Percentiles rank a stretch among this genome's conserved stretches.
These are phyloP conservation scores for Solenodon paradoxus DNA, from an alignment of 2,113 vertebrate species.

Conservation along the genomic window DNA sequence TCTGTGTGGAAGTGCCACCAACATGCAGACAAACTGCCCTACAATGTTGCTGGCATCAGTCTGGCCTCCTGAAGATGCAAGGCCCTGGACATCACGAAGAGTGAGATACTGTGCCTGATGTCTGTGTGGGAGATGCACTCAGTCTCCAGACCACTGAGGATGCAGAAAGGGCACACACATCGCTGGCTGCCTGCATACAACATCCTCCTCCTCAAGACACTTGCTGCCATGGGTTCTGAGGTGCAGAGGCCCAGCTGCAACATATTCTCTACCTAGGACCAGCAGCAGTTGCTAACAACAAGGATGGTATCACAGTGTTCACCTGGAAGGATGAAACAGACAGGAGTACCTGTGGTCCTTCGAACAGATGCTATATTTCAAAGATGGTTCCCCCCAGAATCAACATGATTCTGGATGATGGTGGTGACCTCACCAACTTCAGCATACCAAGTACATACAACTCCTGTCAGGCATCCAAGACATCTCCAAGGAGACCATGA, in stretches of 20 bases:
- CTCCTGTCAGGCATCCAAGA: constrained; percentile 93
- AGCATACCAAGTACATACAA: constrained; percentile 94
- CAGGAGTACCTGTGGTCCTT: constrained; percentile 98
- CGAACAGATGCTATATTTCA: constrained; percentile 96
- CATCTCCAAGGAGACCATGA: constrained; percentile 97
- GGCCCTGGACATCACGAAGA: too few relatives aligned
- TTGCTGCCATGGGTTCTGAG: too few relatives aligned
- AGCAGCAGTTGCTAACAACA: constrained; percentile 97
- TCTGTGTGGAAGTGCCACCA: too few relatives aligned
- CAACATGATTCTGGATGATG: constrained; percentile 99
- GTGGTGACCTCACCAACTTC: constrained; percentile 97
- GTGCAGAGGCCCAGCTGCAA: constrained; percentile 99
- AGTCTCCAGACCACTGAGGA: too few relatives aligned
- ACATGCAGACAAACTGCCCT: too few relatives aligned
- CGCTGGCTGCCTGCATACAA: too few relatives aligned
- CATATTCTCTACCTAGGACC: constrained; percentile 99
- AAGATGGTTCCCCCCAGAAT: constrained; percentile 92
- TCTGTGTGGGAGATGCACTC: too few relatives aligned
- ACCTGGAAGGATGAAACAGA: constrained; percentile 99
- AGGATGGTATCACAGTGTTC: constrained; percentile 92
- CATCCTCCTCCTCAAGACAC: too few relatives aligned
- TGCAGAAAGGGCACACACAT: too few relatives aligned
- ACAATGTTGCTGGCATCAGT: too few relatives aligned
- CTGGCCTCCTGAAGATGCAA: too few relatives aligned
- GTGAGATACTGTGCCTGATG: too few relatives aligned